These are phyloP conservation scores for Zootermopsis nevadensis DNA, from an alignment of 2,888 invertebrate genomes.

Conservation along the genomic window DNA sequence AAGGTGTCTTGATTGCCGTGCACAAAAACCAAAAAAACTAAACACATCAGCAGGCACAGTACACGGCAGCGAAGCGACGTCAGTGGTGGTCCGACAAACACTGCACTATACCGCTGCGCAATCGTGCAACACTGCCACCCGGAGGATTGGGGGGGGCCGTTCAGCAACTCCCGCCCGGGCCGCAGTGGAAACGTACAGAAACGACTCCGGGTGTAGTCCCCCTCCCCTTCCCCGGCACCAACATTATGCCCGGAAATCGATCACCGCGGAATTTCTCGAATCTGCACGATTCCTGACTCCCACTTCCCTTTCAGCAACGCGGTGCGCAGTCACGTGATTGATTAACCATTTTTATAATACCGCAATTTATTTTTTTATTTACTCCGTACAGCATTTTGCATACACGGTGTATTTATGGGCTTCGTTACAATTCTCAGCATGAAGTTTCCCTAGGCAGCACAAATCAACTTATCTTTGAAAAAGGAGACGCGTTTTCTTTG, in stretches of 20 bases:
- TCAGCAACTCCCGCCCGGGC: conserved; percentile 11
- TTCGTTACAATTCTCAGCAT: too few species aligned
- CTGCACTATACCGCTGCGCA: conserved; percentile 30
- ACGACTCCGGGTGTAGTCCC: conserved; percentile 17
- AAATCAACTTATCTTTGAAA: too few species aligned
- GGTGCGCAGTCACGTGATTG: not conserved
- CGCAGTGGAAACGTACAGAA: conserved; percentile 37
- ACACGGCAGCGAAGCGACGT: too few species aligned
- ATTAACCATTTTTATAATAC: not conserved
- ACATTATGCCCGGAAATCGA: conserved; percentile 40
- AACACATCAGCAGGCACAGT: not conserved
- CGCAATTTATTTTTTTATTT: too few species aligned
- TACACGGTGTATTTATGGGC: too few species aligned
- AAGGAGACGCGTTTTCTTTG: too few species aligned
- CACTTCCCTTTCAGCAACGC: not conserved
- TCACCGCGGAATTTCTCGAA: conserved; percentile 38
- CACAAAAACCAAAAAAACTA: conserved; percentile 1
- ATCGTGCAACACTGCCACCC: not conserved
- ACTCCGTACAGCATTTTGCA: too few species aligned
- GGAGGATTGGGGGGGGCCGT: not conserved
- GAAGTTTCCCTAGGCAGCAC: too few species aligned
- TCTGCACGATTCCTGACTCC: conserved; percentile 21
- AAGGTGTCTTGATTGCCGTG: not conserved
- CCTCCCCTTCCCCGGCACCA: not conserved
- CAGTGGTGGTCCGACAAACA: conserved; percentile 1